Conservation (phyloP, 2,888 invertebrate species). For the Amaurobius ferox region DNA sequence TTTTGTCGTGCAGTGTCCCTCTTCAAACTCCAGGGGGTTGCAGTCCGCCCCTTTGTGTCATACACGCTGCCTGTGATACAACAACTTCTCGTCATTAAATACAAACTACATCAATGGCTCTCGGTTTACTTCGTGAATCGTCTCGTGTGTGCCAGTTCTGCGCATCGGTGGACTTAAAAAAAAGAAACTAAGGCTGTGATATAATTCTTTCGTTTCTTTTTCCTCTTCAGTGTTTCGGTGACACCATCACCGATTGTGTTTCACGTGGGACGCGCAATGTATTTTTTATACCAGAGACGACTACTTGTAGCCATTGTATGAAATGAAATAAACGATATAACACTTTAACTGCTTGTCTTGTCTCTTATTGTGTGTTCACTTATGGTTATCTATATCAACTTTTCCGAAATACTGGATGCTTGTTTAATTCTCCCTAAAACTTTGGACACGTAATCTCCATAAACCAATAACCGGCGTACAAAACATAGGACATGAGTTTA, state of each 20-base stretch:
- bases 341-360: constrained; percentile 32
- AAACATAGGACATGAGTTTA: too few species aligned
- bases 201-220: constrained; percentile 31
- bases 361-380: constrained; percentile 7
- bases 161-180: constrained; percentile 14
- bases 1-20: background rate
- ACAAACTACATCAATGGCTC: constrained; percentile 30
- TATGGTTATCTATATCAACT: too few species aligned
- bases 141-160: constrained; percentile 11
- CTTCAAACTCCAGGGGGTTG: constrained; percentile 5
- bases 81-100: constrained; percentile 58
- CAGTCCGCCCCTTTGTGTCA: constrained; percentile 58
- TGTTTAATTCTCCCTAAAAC: too few species aligned
- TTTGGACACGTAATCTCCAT: too few species aligned
- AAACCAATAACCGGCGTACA: too few species aligned
- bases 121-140: constrained; percentile 2
- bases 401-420: too few species aligned
- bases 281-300: constrained; percentile 70
- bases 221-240: constrained; percentile 4
- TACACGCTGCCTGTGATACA: constrained; percentile 71
- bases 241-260: constrained; percentile 9
- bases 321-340: constrained; percentile 62
- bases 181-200: constrained; percentile 58
- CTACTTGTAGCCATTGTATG: constrained; percentile 67
- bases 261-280: constrained; percentile 45